phyloP scores from a whole-genome alignment of 2,113 vertebrate genomes.

The Arizona elegans region DNA sequence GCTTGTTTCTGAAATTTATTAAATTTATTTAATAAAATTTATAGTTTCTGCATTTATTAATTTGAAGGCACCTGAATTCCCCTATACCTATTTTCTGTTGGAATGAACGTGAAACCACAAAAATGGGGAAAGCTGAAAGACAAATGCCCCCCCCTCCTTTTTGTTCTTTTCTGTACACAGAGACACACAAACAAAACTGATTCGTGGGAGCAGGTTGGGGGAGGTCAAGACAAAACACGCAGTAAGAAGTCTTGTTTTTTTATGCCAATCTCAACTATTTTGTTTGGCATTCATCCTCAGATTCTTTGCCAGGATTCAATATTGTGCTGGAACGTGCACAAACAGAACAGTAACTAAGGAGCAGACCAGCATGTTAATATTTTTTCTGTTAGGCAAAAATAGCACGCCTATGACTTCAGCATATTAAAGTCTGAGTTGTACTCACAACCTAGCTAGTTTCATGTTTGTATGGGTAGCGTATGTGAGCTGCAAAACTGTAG shows the following conservation, averaged over 20 bases:
- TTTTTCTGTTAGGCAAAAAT: not conserved
- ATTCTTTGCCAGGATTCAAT: conserved; percentile 44
- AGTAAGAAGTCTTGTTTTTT: conserved; percentile 32
- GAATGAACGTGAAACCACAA: not conserved
- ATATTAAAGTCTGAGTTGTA: not conserved
- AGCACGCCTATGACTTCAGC: not conserved
- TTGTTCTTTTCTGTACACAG: not conserved
- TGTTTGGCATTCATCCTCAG: conserved; percentile 21
- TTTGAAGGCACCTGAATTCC: not conserved
- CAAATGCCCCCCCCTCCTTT: not conserved
- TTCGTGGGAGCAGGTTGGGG: not conserved
- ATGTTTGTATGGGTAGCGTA: not conserved
- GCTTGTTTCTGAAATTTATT: not conserved
- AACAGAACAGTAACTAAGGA: conserved; percentile 29
- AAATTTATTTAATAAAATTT: too few relatives aligned
- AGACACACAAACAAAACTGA: not conserved
- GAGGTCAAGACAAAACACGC: conserved; percentile 18
- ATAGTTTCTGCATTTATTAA: too few relatives aligned
- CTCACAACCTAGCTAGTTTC: not conserved
- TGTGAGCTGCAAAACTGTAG: not conserved
- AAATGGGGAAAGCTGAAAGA: not conserved
- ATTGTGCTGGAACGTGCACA: conserved; percentile 39
- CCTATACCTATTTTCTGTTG: not conserved
- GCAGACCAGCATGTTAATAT: conserved; percentile 26
- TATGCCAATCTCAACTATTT: conserved; percentile 9